Conservation (phyloP, 2,113 vertebrate species). For the Nesogale talazaci region DNA sequence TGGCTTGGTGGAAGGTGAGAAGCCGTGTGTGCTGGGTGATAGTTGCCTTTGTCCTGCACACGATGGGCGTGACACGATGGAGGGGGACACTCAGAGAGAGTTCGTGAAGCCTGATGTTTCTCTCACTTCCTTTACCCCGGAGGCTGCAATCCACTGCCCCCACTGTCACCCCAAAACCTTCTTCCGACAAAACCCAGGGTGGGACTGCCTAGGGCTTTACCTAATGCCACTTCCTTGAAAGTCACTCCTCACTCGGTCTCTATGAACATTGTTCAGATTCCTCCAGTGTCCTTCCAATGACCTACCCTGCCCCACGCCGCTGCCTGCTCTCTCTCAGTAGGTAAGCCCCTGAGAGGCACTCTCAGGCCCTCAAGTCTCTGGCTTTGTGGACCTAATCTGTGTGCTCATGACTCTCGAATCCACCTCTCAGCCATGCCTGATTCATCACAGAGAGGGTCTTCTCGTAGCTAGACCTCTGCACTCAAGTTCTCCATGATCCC, state of each 20-base stretch:
- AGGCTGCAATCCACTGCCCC: neutral
- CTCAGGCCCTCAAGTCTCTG: no score
- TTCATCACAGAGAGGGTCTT: neutral
- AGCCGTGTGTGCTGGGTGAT: neutral
- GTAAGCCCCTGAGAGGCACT: neutral
- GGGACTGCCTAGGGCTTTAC: neutral
- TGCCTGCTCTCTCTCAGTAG: neutral
- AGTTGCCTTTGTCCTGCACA: slow-evolving; percentile 26
- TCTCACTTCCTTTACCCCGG: neutral
- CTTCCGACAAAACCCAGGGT: neutral
- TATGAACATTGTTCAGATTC: neutral
- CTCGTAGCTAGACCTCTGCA: neutral
- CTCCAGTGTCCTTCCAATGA: neutral
- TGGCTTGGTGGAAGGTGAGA: neutral
- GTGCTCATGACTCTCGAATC: neutral
- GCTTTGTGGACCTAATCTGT: neutral
- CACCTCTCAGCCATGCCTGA: neutral
- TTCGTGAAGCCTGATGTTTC: neutral
- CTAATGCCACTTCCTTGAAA: neutral
- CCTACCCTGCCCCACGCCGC: no score
- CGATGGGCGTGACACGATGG: neutral
- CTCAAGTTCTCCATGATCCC: neutral
- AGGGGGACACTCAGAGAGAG: neutral
- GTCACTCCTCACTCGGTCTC: neutral
- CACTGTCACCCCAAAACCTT: neutral